These are phyloP conservation scores for Iguana delicatissima DNA, from an alignment of 2,797 vertebrate genomes.

Conservation along the genomic window DNA sequence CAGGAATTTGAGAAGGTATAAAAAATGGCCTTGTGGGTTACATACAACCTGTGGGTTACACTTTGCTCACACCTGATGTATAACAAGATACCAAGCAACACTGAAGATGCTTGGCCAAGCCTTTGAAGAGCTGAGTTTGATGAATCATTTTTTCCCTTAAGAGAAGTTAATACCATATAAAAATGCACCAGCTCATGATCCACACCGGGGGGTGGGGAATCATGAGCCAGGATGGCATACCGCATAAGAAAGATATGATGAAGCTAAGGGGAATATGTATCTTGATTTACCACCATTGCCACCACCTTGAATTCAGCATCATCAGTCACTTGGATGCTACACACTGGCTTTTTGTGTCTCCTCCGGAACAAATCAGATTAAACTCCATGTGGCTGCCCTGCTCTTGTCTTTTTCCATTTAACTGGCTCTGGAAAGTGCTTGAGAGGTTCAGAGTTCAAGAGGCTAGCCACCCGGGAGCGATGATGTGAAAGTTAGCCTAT, in stretches of 20 bases:
- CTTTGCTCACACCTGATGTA: no score
- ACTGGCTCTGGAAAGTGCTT: conserved; percentile 47
- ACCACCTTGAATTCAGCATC: background rate
- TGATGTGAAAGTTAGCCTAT: conserved; percentile 41
- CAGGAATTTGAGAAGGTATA: no score
- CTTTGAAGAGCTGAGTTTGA: background rate
- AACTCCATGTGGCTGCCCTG: background rate
- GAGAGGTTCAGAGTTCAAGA: conserved; percentile 55
- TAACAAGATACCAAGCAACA: background rate
- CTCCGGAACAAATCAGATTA: background rate
- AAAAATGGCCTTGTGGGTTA: no score
- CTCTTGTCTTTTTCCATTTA: conserved; percentile 43
- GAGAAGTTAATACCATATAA: background rate
- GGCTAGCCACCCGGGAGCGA: conserved; percentile 50
- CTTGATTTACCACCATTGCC: background rate
- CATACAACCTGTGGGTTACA: no score
- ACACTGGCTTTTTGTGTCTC: background rate
- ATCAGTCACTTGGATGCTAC: background rate
- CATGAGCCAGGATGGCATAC: background rate
- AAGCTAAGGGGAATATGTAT: background rate
- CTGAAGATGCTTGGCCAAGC: background rate
- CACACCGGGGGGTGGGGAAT: background rate
- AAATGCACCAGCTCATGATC: background rate
- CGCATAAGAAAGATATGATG: background rate
- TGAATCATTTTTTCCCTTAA: background rate